Conservation (phyloP, 2,797 vertebrate species). For the Xenops minutus region DNA sequence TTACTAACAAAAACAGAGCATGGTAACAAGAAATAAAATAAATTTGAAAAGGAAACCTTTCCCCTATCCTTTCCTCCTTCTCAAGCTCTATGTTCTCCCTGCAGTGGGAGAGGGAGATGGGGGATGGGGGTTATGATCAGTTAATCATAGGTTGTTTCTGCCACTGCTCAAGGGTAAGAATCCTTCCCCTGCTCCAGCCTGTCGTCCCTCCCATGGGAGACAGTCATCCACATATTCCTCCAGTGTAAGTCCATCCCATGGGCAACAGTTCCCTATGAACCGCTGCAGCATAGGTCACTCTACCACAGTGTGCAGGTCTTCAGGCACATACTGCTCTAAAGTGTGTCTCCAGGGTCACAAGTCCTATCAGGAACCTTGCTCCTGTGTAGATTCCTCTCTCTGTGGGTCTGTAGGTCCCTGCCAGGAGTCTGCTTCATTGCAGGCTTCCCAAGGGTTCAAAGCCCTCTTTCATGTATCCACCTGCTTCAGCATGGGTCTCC, state of each 20-base stretch:
- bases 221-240: background rate
- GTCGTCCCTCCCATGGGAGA: background rate
- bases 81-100: background rate
- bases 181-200: background rate
- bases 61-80: background rate
- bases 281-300: rapidly evolving
- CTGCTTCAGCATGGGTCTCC: background rate
- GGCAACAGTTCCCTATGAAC: background rate
- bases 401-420: background rate
- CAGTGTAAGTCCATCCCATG: rapidly evolving
- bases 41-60: background rate
- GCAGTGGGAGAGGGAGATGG: rapidly evolving
- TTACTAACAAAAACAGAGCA: background rate
- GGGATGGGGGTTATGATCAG: background rate
- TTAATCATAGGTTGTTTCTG: background rate
- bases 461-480: background rate
- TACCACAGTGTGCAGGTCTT: no score
- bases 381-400: background rate
- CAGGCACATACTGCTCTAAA: background rate
- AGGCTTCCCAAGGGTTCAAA: background rate
- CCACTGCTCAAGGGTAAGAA: background rate
- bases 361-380: background rate
- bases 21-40: background rate
- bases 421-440: background rate
- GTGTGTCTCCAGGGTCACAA: background rate